Evolutionary conservation across 2,113 vertebrate species (phyloP).

Genomic region (Struthio camelus): DNA sequence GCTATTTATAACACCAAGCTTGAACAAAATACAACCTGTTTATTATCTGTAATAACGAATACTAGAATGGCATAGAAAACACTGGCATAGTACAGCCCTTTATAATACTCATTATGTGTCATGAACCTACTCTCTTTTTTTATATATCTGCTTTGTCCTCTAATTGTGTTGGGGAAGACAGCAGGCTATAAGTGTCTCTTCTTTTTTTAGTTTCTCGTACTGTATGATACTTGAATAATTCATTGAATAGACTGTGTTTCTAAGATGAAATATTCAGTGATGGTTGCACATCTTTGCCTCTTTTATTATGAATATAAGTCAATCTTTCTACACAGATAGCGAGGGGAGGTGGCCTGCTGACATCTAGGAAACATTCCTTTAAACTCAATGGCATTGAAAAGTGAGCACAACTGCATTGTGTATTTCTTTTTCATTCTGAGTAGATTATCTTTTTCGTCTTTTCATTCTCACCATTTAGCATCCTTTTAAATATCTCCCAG

Average conservation of each 20-base stretch:
- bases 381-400: constrained; percentile 74
- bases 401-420: constrained; percentile 21
- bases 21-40: background rate
- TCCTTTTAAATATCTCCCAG: background rate
- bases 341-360: constrained; percentile 72
- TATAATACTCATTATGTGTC: background rate
- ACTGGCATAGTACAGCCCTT: background rate
- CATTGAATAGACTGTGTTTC: background rate
- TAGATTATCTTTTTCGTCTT: background rate
- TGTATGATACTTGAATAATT: background rate
- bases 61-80: background rate
- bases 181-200: background rate
- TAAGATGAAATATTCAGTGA: background rate
- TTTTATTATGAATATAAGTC: background rate
- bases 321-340: constrained; percentile 63
- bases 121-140: background rate
- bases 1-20: background rate
- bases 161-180: background rate
- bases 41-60: background rate
- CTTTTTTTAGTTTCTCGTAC: background rate
- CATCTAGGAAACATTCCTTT: constrained; percentile 68
- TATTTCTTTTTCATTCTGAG: background rate
- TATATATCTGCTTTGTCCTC: background rate
- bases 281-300: background rate
- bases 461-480: background rate